Conservation (phyloP, 1,140 invertebrate species). For the Zaprionus ghesquierei region DNA sequence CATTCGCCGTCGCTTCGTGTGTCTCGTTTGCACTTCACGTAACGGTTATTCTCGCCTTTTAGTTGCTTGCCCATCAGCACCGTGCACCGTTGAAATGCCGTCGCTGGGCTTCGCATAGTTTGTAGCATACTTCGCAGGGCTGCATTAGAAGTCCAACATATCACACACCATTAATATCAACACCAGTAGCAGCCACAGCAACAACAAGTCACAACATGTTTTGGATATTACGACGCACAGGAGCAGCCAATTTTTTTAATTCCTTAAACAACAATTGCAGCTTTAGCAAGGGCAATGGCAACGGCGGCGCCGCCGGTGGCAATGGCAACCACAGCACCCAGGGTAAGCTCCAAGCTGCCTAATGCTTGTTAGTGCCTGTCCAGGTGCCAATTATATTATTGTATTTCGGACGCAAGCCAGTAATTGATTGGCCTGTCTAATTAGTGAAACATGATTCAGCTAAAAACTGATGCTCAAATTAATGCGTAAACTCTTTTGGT, state of each 20-base stretch:
- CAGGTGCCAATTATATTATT: conserved; percentile 53
- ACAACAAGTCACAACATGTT: conserved; percentile 64
- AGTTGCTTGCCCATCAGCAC: conserved; percentile 48
- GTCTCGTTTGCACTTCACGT: conserved; percentile 4
- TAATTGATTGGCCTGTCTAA: conserved; percentile 64
- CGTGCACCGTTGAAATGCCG: conserved; percentile 50
- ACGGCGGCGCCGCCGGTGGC: conserved; percentile 38
- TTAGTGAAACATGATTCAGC: conserved; percentile 46
- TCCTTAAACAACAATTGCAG: conserved; percentile 82
- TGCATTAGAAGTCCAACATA: conserved; percentile 34
- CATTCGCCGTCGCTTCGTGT: neutral
- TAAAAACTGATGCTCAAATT: conserved; percentile 19
- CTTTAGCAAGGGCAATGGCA: conserved; percentile 64
- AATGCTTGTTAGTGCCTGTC: neutral
- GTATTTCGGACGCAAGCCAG: conserved; percentile 26
- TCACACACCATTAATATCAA: conserved; percentile 30
- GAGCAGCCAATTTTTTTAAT: conserved; percentile 81
- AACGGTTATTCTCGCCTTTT: conserved; percentile 7
- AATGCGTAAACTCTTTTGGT: neutral
- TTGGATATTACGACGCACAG: conserved; percentile 82
- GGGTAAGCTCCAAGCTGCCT: conserved; percentile 47
- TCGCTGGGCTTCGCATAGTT: conserved; percentile 44
- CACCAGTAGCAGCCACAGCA: conserved; percentile 8
- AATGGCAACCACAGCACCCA: conserved; percentile 62
- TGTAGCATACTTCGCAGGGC: conserved; percentile 42